Base-by-base conservation (phyloP, 2,888 invertebrate genomes). In the Heterodera filipjevi region DNA sequence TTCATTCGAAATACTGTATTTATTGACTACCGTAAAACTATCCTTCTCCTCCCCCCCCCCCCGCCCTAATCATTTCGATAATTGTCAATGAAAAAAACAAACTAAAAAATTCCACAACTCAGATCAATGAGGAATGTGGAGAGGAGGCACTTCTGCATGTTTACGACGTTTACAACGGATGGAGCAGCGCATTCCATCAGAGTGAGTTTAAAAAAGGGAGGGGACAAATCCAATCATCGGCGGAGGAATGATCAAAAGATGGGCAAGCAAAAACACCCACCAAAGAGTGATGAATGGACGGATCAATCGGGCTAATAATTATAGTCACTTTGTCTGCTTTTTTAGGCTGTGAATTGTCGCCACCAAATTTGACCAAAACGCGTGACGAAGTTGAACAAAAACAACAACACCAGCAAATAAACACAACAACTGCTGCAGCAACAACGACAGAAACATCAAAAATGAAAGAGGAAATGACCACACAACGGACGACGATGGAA, bases 81-180 rank as follows among this genome's bases (percentile, higher is more conserved):
- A n/a, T n/a, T n/a, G n/a, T n/a, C n/a, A n/a, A n/a, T n/a, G n/a
- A n/a, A n/a, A n/a, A n/a, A n/a, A n/a, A n/a, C n/a, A n/a, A n/a
- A n/a, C n/a, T n/a, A n/a, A n/a, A n/a, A n/a, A n/a, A n/a, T n/a
- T n/a, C n/a, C n/a, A n/a, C n/a, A 14, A 53, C 8, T 44, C 27
- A 66, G 68, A 80, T 87, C 27, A 85, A 84, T 71, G 76, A 78
- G 64, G 27, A 81, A 27, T 87, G 87, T 75, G 87, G 87, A 10
- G 84, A 82, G 71, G 87, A 87, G 64, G 86, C 87, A n/a, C 81
- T 87, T 35, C 79, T 87, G 35, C 87, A 87, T 79, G 84, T 87
- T 30, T 87, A 85, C 80, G 84, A 85, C 77, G 70, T 85, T 16
- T 86, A 87, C 77, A 81, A 81, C 66, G 83, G 83, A 33, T 87